Percentiles rank a stretch among this genome's conserved stretches.
Evolutionary conservation across 2,888 invertebrate species (phyloP).

Genomic region (Amphimallon solstitiale): DNA sequence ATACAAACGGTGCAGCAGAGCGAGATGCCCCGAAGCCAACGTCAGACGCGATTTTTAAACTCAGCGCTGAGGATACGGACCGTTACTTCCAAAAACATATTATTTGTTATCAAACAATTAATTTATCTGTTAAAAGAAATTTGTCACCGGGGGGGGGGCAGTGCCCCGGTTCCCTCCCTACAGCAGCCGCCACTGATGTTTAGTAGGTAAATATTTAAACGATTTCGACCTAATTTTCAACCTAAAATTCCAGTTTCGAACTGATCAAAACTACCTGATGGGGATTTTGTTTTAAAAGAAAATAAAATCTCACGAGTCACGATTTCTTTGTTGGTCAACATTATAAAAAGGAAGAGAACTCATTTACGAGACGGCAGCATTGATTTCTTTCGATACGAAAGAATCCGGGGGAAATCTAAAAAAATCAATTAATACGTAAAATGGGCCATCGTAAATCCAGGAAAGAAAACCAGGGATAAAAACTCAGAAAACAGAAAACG

Average conservation of each 20-base stretch:
- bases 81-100: no score
- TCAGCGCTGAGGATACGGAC: no score
- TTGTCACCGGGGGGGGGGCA: no score
- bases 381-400: slow-evolving; percentile 17
- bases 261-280: background rate
- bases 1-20: no score
- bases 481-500: background rate
- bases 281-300: background rate
- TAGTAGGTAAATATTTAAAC: no score
- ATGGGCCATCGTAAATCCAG: slow-evolving; percentile 17
- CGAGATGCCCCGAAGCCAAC: no score
- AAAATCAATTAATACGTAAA: slow-evolving; percentile 30
- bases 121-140: no score
- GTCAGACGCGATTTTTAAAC: no score
- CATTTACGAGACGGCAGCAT: slow-evolving; percentile 20
- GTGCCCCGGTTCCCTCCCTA: no score
- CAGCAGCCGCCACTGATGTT: no score
- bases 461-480: slow-evolving; percentile 10
- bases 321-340: slow-evolving; percentile 22
- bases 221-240: background rate
- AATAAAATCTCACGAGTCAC: background rate
- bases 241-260: background rate
- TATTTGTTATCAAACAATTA: no score
- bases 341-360: slow-evolving; percentile 11
- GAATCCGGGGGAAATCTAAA: slow-evolving; percentile 20